A percentile compares a stretch with the other conserved stretches of the same genome.
Conservation (phyloP, 2,113 vertebrate species). For the Polyodon spathula region DNA sequence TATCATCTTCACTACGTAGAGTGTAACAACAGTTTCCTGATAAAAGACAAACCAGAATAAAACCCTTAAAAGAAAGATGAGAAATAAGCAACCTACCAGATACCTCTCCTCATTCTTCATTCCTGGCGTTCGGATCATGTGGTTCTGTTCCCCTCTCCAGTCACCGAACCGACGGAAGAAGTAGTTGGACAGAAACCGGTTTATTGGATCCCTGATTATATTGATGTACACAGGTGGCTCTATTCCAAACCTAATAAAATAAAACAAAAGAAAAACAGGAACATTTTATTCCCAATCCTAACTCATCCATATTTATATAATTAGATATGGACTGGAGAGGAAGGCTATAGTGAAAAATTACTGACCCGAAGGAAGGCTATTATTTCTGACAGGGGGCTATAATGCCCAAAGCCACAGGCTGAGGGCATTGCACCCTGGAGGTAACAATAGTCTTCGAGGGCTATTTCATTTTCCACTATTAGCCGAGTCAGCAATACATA, state of each 20-base stretch:
- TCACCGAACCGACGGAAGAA: constrained; percentile 98
- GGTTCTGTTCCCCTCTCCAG: constrained; percentile 96
- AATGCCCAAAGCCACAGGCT: no score
- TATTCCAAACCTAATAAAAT: constrained; percentile 76
- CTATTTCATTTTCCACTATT: no score
- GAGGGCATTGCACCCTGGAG: no score
- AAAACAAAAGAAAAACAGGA: not conserved
- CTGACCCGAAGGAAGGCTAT: no score
- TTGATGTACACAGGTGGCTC: constrained; percentile 96
- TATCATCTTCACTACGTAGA: no score
- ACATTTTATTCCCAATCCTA: no score
- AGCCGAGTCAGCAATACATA: no score
- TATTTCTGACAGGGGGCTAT: no score
- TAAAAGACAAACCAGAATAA: not conserved
- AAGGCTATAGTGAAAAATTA: no score
- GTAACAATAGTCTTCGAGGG: no score
- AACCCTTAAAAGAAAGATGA: not conserved
- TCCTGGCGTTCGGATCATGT: constrained; percentile 89
- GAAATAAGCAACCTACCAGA: constrained; percentile 63
- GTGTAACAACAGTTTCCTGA: not conserved
- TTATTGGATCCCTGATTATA: constrained; percentile 94
- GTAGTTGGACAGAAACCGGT: constrained; percentile 92
- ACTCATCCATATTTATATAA: no score
- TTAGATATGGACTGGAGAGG: no score
- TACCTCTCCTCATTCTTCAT: constrained; percentile 97